These are phyloP conservation scores for Drosophila limbata DNA, from an alignment of 2,888 invertebrate genomes.

Conservation along the genomic window DNA sequence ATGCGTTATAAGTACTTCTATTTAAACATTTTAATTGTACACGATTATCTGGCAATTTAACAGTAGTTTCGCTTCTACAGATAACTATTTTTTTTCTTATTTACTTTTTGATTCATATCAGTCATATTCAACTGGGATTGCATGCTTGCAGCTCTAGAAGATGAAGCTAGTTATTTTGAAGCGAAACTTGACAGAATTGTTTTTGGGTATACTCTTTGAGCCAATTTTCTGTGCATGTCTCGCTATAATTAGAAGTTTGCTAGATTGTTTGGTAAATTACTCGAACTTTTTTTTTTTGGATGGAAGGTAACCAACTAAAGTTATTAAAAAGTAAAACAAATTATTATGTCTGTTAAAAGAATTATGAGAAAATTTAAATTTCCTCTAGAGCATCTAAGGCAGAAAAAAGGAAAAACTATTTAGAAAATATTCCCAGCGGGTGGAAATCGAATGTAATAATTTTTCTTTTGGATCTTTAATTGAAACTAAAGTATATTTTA, in stretches of 20 bases:
- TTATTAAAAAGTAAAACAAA: neutral
- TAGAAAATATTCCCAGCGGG: neutral
- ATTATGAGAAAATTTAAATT: neutral
- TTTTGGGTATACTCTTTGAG: neutral
- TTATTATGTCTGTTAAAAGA: neutral
- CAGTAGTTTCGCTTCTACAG: conserved; percentile 34
- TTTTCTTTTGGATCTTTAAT: too few relatives aligned
- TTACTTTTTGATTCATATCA: conserved; percentile 11
- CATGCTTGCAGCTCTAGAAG: neutral
- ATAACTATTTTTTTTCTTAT: conserved; percentile 13
- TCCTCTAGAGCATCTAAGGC: neutral
- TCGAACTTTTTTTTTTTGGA: neutral
- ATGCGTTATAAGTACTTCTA: conserved; percentile 24
- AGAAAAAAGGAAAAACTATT: neutral
- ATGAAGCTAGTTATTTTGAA: neutral
- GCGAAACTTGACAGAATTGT: neutral
- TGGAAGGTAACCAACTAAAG: neutral
- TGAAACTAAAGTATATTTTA: too few relatives aligned
- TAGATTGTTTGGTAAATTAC: neutral
- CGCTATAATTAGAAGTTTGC: conserved; percentile 3
- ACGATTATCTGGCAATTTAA: conserved; percentile 56
- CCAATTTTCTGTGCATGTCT: conserved; percentile 7
- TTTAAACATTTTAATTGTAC: conserved; percentile 53
- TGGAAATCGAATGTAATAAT: too few relatives aligned
- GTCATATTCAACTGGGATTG: conserved; percentile 9